phyloP scores from a whole-genome alignment of 2,113 vertebrate genomes.

The Urocynchramus pylzowi region DNA sequence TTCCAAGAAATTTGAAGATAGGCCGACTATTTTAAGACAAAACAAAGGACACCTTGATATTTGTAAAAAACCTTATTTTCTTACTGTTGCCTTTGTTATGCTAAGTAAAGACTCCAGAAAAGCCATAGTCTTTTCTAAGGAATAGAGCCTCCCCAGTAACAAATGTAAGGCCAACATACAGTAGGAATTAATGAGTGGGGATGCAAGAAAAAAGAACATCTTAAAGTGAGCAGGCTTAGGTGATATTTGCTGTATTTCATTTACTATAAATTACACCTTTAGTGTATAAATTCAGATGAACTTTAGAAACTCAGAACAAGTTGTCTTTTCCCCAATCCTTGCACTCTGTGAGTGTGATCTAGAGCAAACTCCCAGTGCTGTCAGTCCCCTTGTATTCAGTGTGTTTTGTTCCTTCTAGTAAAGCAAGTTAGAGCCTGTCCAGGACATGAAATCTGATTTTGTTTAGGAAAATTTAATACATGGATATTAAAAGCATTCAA shows the following conservation, averaged over 20 bases:
- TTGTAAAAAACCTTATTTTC: not conserved
- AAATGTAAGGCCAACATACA: not conserved
- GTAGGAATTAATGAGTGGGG: not conserved
- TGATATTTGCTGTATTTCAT: not conserved
- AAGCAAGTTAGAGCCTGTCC: not conserved
- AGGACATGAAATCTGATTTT: not conserved
- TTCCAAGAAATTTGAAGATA: not conserved
- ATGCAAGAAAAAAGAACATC: not conserved
- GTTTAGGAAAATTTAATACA: not conserved
- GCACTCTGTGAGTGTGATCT: not conserved
- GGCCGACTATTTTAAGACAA: not conserved
- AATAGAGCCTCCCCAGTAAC: not conserved
- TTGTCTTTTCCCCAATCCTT: not conserved
- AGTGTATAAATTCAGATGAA: not conserved
- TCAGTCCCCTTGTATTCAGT: not conserved
- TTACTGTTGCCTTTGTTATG: not conserved
- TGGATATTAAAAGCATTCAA: not conserved
- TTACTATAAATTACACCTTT: not conserved
- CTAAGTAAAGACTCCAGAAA: not conserved
- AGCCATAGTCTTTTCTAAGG: not conserved
- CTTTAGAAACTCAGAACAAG: not conserved
- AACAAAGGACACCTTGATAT: not conserved
- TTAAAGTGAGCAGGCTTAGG: not conserved
- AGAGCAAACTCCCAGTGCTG: not conserved
- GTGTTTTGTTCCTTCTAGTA: not conserved